Percentiles rank a stretch among this genome's conserved stretches.
These are phyloP conservation scores for Diachasma alloeum DNA, from an alignment of 1,140 invertebrate genomes.

Conservation along the genomic window DNA sequence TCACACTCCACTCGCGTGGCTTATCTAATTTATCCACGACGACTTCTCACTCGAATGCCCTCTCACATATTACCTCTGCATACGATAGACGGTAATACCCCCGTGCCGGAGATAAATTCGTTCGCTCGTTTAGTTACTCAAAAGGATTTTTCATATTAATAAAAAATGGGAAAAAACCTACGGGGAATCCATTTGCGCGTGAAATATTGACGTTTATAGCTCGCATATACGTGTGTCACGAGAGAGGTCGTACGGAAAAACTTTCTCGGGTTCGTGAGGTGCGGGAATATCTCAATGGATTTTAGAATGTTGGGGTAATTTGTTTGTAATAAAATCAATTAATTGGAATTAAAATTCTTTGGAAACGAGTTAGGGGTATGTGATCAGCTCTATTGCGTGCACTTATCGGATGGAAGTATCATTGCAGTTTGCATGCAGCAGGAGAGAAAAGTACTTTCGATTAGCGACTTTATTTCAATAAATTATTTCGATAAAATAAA, in stretches of 20 bases:
- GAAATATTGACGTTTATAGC: constrained; percentile 7
- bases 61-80: neutral
- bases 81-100: constrained; percentile 22
- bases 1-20: constrained; percentile 54
- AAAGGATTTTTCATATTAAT: neutral
- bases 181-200: neutral
- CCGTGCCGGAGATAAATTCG: constrained; percentile 18
- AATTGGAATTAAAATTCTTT: no score
- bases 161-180: neutral
- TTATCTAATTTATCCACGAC: constrained; percentile 53
- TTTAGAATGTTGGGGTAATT: no score
- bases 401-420: no score
- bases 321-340: no score
- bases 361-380: no score
- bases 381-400: no score
- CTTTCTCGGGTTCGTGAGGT: constrained; percentile 9
- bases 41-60: constrained; percentile 18
- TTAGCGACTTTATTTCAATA: no score
- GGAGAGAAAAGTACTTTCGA: no score
- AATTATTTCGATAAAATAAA: no score
- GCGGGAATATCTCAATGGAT: neutral
- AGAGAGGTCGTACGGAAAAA: neutral
- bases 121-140: neutral
- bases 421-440: no score
- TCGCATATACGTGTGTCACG: neutral